Evolutionary conservation across 2,888 invertebrate species (phyloP), one percentile per base, ranked within the genome.

Genomic region (Hirtodrosophila histrioides): DNA sequence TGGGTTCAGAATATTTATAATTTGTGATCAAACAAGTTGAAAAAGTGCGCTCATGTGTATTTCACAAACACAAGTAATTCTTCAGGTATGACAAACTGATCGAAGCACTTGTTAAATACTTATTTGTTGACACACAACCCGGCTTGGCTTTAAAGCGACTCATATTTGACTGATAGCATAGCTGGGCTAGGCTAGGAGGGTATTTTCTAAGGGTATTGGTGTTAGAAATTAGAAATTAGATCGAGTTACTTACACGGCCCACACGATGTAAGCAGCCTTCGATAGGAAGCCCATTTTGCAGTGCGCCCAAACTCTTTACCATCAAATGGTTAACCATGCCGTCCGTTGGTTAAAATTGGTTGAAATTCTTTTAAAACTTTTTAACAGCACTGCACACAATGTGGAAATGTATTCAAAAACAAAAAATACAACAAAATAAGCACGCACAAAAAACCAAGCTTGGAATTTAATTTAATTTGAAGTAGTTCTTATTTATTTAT

Each of bases 191-290:
- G 9, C 12, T n/a, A 9, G 23, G 0, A 23, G 11, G 17, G 8
- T 23, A 29, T 36, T 12, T 17, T 17, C 1, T 17, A 17, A 17
- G 29, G 29, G 31, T 8, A 31, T 31, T 4, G 27, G 27, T 27
- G n/a, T 27, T 27, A 27, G 3, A 5, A 27, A 5, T 9, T 31
- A 31, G 3, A 1, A 31, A 31, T 31, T 31, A 8, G 3, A 31
- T 31, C 0, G 7, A 24, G 40, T 43, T 39, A 95, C 95, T 95
- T 92, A 95, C 95, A 95, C 95, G 92, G 95, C 95, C 93, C 95
- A 95, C 91, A 95, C 94, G 91, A 95, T 95, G 92, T 95, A 95
- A 83, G 95, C 94, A 66, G 95, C 95, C 92, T 95, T 95, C 65
- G 95, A 95, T 85, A 95, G 94, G 91, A 95, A 94, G 84, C 95